phyloP scores from a whole-genome alignment of 2,888 invertebrate genomes.

The Lasioglossum zephyrum region DNA sequence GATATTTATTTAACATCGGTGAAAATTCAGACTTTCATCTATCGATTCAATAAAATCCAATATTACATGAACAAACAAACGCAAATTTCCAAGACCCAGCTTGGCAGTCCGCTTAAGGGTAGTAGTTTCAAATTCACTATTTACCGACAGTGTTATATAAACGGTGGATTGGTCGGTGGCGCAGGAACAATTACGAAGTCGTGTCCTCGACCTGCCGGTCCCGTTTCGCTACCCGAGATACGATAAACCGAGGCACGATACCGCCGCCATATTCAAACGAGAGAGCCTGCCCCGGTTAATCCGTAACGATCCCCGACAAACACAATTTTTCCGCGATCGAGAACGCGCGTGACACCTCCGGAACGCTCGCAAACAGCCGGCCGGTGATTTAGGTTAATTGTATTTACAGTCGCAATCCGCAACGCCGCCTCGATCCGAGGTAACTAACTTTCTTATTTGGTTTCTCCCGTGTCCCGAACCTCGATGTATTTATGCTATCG shows the following conservation, averaged over 20 bases:
- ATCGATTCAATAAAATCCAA: neutral
- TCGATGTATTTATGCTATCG: conserved; percentile 8
- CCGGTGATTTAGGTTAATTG: conserved; percentile 27
- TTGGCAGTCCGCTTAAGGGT: neutral
- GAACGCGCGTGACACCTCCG: conserved; percentile 10
- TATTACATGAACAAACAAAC: neutral
- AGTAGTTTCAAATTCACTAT: neutral
- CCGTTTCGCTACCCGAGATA: conserved; percentile 40
- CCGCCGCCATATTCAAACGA: conserved; percentile 65
- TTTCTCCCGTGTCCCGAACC: conserved; percentile 20
- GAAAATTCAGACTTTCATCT: neutral
- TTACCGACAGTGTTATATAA: conserved; percentile 20
- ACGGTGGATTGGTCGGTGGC: conserved; percentile 33
- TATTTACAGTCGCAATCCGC: conserved; percentile 42
- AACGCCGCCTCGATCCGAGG: conserved; percentile 33
- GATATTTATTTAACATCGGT: neutral
- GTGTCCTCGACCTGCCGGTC: neutral
- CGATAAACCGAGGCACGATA: conserved; percentile 65
- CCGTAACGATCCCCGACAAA: conserved; percentile 21
- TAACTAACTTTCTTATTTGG: conserved; percentile 43
- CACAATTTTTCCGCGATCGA: neutral
- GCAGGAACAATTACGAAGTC: conserved; percentile 46
- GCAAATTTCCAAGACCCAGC: neutral
- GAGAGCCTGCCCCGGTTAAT: conserved; percentile 19
- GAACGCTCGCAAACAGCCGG: neutral